Base-by-base conservation (phyloP, 2,888 invertebrate genomes). In the Barypeithes pellucidus region DNA sequence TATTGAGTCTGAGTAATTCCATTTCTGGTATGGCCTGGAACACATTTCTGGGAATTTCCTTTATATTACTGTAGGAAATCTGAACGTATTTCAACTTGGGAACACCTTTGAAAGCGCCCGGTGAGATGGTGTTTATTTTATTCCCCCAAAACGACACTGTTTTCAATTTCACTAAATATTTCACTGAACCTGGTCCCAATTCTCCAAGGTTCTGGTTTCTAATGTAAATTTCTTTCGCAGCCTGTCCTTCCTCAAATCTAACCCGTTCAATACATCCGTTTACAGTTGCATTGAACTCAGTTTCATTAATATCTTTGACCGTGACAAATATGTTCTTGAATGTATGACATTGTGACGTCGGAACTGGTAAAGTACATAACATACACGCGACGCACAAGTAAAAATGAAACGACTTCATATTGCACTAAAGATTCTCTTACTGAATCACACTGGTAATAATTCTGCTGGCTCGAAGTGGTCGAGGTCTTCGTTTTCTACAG, bases 21-120 rank as follows among this genome's bases (percentile, higher is more conserved):
- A 81, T 16, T 12, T 75, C 45, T 8, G 79, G 76, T 20, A 76
- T 50, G 8, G 69, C 54, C 16, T 77, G 61, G 52, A 79, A 80
- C 4, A 68, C 18, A 63, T 73, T 75, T 67, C 65, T 70, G 18
- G 65, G 72, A 5, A 77, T 69, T 57, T 73, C 65, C 29, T 72
- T 75, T 12, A 77, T 36, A 36, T 73, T 75, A 9, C 73, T 59
- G 41, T 68, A 60, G 8, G 77, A 54, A 12, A 77, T 71, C 33
- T 74, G 72, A 2, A 77, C 18, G 5, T 65, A 50, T 61, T 65
- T 73, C 18, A 77, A 33, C 1, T 36, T 67, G 7, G 76, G 75
- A 11, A 75, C 67, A 29, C 75, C 74, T 24, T 71, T 70, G 43
- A 77, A 76, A 16, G 63, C 47, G 2, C 52, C 50, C n/a, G 65